phyloP scores from a whole-genome alignment of 2,113 vertebrate genomes.

The Chamaetylas fuelleborni region DNA sequence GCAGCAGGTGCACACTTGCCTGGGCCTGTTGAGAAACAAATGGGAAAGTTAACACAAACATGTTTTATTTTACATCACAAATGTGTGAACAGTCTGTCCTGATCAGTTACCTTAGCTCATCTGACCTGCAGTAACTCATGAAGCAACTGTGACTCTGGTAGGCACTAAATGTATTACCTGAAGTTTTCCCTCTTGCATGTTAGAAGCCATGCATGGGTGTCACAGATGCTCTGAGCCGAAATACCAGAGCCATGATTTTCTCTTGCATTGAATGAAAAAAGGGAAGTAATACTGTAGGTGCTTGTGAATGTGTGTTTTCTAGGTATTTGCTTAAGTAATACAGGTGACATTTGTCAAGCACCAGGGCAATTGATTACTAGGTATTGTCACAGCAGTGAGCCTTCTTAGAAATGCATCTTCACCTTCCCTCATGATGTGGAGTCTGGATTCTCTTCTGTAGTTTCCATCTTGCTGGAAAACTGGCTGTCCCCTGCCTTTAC shows the following conservation, averaged over 20 bases:
- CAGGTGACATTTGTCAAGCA: not conserved
- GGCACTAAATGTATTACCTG: not conserved
- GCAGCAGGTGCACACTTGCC: not conserved
- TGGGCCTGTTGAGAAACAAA: slow-evolving; percentile 12
- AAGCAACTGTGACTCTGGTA: not conserved
- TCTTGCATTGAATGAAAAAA: not conserved
- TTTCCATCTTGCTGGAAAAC: not conserved
- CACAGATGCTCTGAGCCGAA: not conserved
- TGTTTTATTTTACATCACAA: slow-evolving; percentile 25
- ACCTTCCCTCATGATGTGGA: not conserved
- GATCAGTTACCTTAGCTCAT: not conserved
- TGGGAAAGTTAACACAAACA: not conserved
- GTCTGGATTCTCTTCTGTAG: not conserved
- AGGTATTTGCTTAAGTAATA: not conserved
- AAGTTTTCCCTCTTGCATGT: not conserved
- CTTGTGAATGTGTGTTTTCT: not conserved
- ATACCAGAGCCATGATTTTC: not conserved
- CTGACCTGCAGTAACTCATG: not conserved
- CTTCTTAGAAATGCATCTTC: not conserved
- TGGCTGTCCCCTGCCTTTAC: not conserved
- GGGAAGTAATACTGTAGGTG: not conserved
- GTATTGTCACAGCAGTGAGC: not conserved
- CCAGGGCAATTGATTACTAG: not conserved
- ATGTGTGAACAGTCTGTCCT: not conserved
- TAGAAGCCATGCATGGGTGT: not conserved